Evolutionary conservation across 1,140 invertebrate species (phyloP).

Genomic region (Pentalonia nigronervosa): DNA sequence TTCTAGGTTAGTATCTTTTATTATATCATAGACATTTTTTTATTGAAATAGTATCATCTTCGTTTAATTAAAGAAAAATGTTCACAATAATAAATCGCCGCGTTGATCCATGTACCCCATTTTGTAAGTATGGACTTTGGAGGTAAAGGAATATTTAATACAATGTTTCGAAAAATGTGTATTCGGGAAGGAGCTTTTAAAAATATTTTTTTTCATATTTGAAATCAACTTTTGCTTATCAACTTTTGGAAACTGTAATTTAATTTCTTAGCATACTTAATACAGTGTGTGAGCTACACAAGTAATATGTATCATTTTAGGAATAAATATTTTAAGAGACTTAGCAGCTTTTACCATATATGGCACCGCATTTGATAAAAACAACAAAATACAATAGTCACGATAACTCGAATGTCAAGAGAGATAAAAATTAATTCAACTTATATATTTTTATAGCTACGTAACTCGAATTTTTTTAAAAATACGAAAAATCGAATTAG

Average conservation of each 20-base stretch:
- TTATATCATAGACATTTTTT: no score
- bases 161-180: conserved; percentile 20
- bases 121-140: neutral
- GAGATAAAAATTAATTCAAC: no score
- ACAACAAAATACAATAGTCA: conserved; percentile 22
- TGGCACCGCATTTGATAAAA: neutral
- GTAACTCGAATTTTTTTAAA: no score
- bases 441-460: no score
- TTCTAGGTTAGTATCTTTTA: neutral
- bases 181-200: conserved; percentile 16
- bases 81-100: no score
- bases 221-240: conserved; percentile 6
- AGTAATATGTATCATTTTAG: conserved; percentile 40
- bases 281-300: neutral
- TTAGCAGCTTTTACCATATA: conserved; percentile 13
- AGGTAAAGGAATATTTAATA: neutral
- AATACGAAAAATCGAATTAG: no score
- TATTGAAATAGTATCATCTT: no score
- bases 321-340: neutral
- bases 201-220: conserved; percentile 11
- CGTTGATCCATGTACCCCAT: neutral
- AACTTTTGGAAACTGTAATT: neutral
- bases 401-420: no score
- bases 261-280: neutral
- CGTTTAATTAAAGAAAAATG: no score